A percentile compares a stretch with the other conserved stretches of the same genome.
These are phyloP conservation scores for Leucophenga maculata DNA, from an alignment of 2,888 invertebrate genomes.

Conservation along the genomic window DNA sequence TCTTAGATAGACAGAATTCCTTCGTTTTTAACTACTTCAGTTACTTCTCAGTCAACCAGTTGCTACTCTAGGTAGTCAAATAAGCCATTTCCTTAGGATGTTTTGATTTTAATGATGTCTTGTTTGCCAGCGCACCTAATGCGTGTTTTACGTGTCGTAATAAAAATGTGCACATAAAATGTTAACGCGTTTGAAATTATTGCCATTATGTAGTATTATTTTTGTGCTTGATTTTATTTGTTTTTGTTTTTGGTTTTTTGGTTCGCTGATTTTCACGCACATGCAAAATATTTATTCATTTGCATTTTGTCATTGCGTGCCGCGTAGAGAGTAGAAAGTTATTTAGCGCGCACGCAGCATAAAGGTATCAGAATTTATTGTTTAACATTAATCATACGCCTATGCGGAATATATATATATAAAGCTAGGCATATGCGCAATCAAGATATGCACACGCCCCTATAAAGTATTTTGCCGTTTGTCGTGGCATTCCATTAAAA, in stretches of 20 bases:
- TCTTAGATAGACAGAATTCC: not conserved
- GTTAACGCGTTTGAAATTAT: constrained; percentile 23
- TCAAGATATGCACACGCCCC: no score
- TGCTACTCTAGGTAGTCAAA: not conserved
- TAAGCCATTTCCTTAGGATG: not conserved
- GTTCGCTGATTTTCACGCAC: no score
- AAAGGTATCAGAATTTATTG: constrained; percentile 6
- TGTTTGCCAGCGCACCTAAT: constrained; percentile 4
- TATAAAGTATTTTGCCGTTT: no score
- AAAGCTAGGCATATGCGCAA: constrained; percentile 2
- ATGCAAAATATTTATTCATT: not conserved
- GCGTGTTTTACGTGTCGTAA: constrained; percentile 23
- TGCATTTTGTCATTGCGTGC: constrained; percentile 1
- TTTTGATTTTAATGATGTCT: constrained; percentile 10
- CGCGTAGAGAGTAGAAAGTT: constrained; percentile 7
- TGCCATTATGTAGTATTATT: constrained; percentile 12
- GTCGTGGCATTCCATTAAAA: no score
- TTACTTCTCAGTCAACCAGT: not conserved
- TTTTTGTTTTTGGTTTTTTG: not conserved
- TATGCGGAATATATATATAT: not conserved
- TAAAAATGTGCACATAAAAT: constrained; percentile 22
- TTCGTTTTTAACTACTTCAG: no score
- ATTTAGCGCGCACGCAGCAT: not conserved
- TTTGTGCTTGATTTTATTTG: not conserved
- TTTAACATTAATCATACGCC: constrained; percentile 3